These are phyloP conservation scores for Perca flavescens DNA, from an alignment of 2,113 vertebrate species.

Conservation along the genomic window DNA sequence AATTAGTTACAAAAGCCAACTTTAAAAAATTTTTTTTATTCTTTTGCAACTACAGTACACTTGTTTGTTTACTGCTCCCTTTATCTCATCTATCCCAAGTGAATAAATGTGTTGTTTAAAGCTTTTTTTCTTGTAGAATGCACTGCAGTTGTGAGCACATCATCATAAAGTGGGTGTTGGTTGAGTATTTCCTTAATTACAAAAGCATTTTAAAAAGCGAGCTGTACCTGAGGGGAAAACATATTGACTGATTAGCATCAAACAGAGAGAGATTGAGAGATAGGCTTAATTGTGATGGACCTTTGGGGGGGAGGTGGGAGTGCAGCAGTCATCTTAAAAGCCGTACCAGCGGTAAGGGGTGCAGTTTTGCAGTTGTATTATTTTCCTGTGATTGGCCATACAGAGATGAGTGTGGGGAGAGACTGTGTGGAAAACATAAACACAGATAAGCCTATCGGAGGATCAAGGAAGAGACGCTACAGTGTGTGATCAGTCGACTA, in stretches of 20 bases:
- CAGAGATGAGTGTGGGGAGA: conserved; percentile 61
- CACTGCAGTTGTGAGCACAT: conserved; percentile 26
- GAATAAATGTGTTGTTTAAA: conserved; percentile 42
- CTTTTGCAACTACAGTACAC: conserved; percentile 10
- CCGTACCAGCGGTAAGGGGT: neutral
- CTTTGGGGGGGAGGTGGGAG: neutral
- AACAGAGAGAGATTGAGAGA: conserved; percentile 42
- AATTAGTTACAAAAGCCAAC: conserved; percentile 39
- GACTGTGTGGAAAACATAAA: conserved; percentile 70
- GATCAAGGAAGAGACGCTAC: conserved; percentile 39
- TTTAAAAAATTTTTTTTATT: neutral
- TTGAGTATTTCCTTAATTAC: conserved; percentile 54
- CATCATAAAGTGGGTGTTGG: conserved; percentile 21
- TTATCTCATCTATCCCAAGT: conserved; percentile 34
- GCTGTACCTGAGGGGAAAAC: conserved; percentile 40
- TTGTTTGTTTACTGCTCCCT: conserved; percentile 47
- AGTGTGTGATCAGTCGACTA: conserved; percentile 66
- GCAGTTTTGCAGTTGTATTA: conserved; percentile 41
- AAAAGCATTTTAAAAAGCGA: conserved; percentile 42
- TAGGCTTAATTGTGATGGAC: conserved; percentile 37
- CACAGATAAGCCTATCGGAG: conserved; percentile 66
- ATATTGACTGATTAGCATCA: conserved; percentile 57
- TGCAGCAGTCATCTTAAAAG: conserved; percentile 28
- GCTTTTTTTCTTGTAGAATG: conserved; percentile 12
- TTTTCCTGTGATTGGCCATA: conserved; percentile 51